These are phyloP conservation scores for Myrmecophaga tridactyla DNA, from an alignment of 2,113 vertebrate genomes.

Conservation along the genomic window DNA sequence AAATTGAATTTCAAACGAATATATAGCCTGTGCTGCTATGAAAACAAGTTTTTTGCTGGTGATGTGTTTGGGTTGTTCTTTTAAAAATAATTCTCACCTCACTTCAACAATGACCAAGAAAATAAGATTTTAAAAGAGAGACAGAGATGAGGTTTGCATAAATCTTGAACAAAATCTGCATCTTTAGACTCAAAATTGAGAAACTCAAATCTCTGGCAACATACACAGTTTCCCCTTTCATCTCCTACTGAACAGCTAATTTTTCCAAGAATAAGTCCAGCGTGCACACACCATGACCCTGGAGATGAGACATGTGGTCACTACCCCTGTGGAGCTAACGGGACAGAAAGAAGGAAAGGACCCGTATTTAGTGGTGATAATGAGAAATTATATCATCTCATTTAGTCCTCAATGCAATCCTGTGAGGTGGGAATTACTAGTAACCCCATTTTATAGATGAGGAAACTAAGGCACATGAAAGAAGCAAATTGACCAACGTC, in stretches of 20 bases:
- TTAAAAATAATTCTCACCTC: neutral
- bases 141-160: neutral
- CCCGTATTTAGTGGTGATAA: too few relatives aligned
- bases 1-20: slow-evolving; percentile 42
- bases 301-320: neutral
- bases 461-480: neutral
- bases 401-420: neutral
- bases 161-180: neutral
- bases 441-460: neutral
- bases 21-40: neutral
- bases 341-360: neutral
- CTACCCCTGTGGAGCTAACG: neutral
- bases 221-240: neutral
- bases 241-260: neutral
- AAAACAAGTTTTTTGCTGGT: neutral
- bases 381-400: neutral
- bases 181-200: neutral
- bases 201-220: neutral
- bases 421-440: too few relatives aligned
- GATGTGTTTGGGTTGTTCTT: too few relatives aligned
- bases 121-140: neutral
- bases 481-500: neutral
- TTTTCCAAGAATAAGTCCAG: neutral
- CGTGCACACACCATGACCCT: neutral
- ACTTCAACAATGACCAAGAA: neutral